Percentiles rank a stretch among this genome's conserved stretches.
Evolutionary conservation across 2,797 vertebrate genomes (phyloP).

Genomic region (Mallotus villosus): DNA sequence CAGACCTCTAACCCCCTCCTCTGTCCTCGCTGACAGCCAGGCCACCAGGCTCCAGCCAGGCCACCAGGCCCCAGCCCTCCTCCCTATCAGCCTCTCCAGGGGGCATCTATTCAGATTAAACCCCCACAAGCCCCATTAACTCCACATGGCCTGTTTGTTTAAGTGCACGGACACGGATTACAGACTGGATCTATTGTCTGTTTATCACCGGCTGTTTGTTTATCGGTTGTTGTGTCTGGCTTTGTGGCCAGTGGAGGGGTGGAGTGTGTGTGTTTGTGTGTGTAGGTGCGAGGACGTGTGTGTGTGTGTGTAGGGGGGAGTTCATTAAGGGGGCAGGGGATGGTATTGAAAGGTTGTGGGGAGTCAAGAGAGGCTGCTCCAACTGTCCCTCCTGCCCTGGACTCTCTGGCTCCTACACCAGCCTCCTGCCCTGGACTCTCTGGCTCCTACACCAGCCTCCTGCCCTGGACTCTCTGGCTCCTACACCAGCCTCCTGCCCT

Average conservation of each 20-base stretch:
- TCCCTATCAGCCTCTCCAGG: conserved; percentile 16
- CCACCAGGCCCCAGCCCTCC: not conserved
- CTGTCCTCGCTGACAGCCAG: not conserved
- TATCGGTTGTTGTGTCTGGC: conserved; percentile 51
- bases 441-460: too few species aligned
- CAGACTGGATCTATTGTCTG: conserved; percentile 39
- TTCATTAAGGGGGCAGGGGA: too few species aligned
- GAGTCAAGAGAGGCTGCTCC: conserved; percentile 13
- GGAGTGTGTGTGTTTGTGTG: not conserved
- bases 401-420: too few species aligned
- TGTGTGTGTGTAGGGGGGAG: not conserved
- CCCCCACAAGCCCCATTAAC: conserved; percentile 42
- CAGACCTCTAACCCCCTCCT: not conserved
- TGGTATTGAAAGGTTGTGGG: not conserved
- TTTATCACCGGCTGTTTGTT: conserved; percentile 48
- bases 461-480: too few species aligned
- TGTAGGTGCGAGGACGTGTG: not conserved
- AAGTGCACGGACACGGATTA: conserved; percentile 60
- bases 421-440: not conserved
- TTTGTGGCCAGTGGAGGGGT: conserved; percentile 21
- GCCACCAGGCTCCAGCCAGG: too few species aligned
- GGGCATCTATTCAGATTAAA: conserved; percentile 48
- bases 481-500: not conserved
- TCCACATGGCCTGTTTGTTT: conserved; percentile 43
- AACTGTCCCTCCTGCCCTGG: conserved; percentile 14